Conservation (phyloP, 2,888 invertebrate species). For the Ecdyonurus torrentis region DNA sequence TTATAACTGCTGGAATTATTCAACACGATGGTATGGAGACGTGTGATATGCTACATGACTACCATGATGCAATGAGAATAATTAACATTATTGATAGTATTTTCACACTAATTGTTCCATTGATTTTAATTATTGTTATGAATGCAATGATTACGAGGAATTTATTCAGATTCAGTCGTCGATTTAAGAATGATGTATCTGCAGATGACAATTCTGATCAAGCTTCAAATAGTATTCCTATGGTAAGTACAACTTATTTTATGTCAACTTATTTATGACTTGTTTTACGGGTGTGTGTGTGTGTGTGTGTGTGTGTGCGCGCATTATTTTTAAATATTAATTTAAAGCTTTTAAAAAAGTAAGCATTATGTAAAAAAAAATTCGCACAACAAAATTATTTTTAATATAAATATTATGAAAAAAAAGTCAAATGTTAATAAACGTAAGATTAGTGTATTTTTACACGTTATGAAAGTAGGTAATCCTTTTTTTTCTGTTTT, state of each 20-base stretch:
- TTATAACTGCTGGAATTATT: slow-evolving; percentile 29
- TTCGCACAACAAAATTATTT: too few relatives aligned
- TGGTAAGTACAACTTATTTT: not conserved
- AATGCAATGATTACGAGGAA: slow-evolving; percentile 42
- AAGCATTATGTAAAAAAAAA: too few relatives aligned
- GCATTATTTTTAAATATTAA: too few relatives aligned
- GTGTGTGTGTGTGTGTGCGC: too few relatives aligned
- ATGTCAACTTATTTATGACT: not conserved
- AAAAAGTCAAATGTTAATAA: too few relatives aligned
- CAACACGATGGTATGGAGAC: slow-evolving; percentile 18
- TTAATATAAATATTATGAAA: too few relatives aligned
- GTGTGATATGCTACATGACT: slow-evolving; percentile 33
- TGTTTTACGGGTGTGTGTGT: too few relatives aligned
- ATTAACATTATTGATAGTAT: slow-evolving; percentile 41
- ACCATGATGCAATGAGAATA: slow-evolving; percentile 32
- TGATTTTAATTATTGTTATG: slow-evolving; percentile 41
- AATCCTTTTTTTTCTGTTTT: too few relatives aligned
- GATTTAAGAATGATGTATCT: slow-evolving; percentile 24
- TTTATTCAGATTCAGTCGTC: slow-evolving; percentile 29
- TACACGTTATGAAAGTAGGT: too few relatives aligned
- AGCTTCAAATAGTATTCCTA: slow-evolving; percentile 24
- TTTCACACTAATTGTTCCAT: slow-evolving; percentile 41
- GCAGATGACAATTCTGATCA: slow-evolving; percentile 24
- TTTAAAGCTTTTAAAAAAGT: too few relatives aligned
- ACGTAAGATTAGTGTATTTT: too few relatives aligned